A percentile compares a stretch with the other conserved stretches of the same genome.
Evolutionary conservation across 2,797 vertebrate genomes (phyloP).

Genomic region (Siniperca undulata): DNA sequence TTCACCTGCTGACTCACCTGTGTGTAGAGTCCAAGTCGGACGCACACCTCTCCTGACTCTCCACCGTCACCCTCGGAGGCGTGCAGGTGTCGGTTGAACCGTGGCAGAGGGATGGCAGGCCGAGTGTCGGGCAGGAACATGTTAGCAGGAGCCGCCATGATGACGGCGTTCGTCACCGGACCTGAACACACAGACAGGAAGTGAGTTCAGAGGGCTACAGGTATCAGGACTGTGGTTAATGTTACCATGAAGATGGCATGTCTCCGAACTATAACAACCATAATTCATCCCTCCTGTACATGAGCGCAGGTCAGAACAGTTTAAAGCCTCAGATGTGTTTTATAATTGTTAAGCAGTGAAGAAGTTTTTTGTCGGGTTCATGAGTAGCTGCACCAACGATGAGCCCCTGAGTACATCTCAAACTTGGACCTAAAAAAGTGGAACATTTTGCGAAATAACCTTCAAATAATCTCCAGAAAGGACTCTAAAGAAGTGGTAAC

Average conservation of each 20-base stretch:
- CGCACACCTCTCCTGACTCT: slow-evolving; percentile 82
- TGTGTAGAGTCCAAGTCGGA: slow-evolving; percentile 87
- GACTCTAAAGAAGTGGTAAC: too few relatives aligned
- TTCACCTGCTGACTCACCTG: slow-evolving; percentile 82
- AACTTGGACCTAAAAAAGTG: too few relatives aligned
- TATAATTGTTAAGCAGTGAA: too few relatives aligned
- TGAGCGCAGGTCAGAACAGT: too few relatives aligned
- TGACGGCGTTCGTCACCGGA: slow-evolving; percentile 73
- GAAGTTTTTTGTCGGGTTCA: too few relatives aligned
- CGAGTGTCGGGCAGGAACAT: slow-evolving; percentile 93
- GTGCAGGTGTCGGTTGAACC: slow-evolving; percentile 92
- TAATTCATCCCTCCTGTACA: background rate
- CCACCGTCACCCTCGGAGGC: slow-evolving; percentile 85
- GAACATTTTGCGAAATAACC: too few relatives aligned
- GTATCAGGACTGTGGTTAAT: background rate
- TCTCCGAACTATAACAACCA: background rate
- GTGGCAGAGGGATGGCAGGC: slow-evolving; percentile 89
- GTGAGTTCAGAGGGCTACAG: slow-evolving; percentile 11
- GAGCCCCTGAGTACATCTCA: too few relatives aligned
- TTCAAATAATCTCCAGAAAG: too few relatives aligned
- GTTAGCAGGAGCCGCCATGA: slow-evolving; percentile 80
- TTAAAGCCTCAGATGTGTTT: too few relatives aligned
- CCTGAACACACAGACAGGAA: slow-evolving; percentile 60
- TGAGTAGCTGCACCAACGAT: background rate
- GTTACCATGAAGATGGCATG: background rate